Base-by-base conservation (phyloP, 2,797 vertebrate genomes). In the Enteromius thamalakanensis region DNA sequence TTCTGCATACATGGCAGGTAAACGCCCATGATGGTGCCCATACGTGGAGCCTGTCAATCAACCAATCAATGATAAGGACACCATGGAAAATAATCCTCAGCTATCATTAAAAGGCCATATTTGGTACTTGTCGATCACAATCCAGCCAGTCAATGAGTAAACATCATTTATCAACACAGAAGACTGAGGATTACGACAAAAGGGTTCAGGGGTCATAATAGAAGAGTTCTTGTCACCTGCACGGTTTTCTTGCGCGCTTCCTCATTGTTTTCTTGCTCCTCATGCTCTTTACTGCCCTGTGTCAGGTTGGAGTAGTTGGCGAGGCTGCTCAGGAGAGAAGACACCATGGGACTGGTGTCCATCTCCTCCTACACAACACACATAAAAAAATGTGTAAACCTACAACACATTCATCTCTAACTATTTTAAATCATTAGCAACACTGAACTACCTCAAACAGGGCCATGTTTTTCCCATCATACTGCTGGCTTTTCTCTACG, bases 321-420 rank as follows among this genome's bases (percentile, higher is more conserved):
- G 89, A 99, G 93, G 84, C 96, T 97, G 32, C 97, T 97, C 90
- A 99, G 96, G 90, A 99, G 90, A 75, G 97, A 99, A 0, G 98
- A 98, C 12, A 99, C 98, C 97, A 99, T 99, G 9, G 98, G 98
- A 86, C 96, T 99, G 62, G 97, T 99, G 89, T 99, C 98, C 97
- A 99, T 99, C 93, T 99, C 98, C 92, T 99, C 98, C 98, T 99
- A 92, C 0, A 64, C 87, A 42, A 69, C n/a, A 86, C 71, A 87
- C 67, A 86, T 19, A 87, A 32, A 87, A 14, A 83, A 37, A 85
- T 3, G 32, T 19, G 75, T 78, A 81, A 42, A 85, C 8, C 21
- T 23, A 62, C 60, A 29, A 2, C 14, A 64, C 26, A 3, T 51
- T 17, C 26, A 47, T 47, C 42, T 67, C 6, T 29, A n/a, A 71